Base-by-base conservation (phyloP, 35 echinoderm and acorn worm genomes). In the Lytechinus pictus region DNA sequence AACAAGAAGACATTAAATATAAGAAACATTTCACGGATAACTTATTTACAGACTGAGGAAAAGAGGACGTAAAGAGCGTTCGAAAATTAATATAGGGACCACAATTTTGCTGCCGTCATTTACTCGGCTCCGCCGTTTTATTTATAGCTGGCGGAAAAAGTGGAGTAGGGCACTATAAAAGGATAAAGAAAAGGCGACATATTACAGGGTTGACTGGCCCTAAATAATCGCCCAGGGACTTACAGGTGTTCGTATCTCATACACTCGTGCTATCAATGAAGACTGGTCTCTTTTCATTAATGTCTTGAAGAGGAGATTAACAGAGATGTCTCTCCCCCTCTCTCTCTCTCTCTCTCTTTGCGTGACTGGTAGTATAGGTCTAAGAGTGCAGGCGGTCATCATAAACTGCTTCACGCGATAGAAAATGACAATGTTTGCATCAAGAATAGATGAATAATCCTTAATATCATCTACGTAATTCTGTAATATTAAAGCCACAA, bases 261-360 rank as follows among this genome's bases (percentile, higher is more conserved):
- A 79, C 21, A 7, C 16, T 7, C 19, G n/a, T 14, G 16, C 16
- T 79, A n/a, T 79, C 66, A 79, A 79, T 79, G 66, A 79, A 79
- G 66, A 79, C 66, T 60, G 57, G 57, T 60, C 57, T 79, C 66
- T 79, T 79, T 79, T 79, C 66, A 79, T 79, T 79, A 79, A 79
- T 16, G 66, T 79, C n/a, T 16, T 1, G 66, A 79, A 5, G 66
- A 79, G 16, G 66, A 79, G 19, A 5, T 79, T 16, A 79, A 79
- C 5, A 79, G 66, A 24, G 66, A 24, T 79, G 66, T 24, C 6
- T 24, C n/a, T 79, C 66, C 21, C n/a, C 2, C n/a, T 24, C 66
- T 24, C 19, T 24, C n/a, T 79, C 66, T 79, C n/a, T n/a, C n/a
- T 24, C 66, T 24, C 19, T 24, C 16, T 24, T 44, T 44, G 33